Evolutionary conservation across 1,140 invertebrate species (phyloP).

Genomic region (Nylanderia fulva): DNA sequence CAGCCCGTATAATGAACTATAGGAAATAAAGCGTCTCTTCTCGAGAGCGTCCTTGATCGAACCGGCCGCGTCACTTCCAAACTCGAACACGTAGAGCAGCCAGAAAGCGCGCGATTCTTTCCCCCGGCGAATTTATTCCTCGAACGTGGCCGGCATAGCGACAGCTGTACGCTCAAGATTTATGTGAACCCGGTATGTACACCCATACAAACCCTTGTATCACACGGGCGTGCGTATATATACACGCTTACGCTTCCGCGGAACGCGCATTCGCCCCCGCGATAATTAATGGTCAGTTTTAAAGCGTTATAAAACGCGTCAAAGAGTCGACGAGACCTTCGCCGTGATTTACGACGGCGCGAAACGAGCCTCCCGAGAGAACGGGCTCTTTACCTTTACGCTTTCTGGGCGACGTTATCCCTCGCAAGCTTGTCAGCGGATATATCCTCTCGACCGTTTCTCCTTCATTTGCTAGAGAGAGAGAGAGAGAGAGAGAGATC

Average conservation of each 20-base stretch:
- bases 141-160: conserved; percentile 64
- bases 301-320: conserved; percentile 69
- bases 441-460: not conserved
- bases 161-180: conserved; percentile 70
- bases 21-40: not conserved
- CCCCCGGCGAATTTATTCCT: conserved; percentile 68
- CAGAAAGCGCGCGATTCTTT: conserved; percentile 59
- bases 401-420: conserved; percentile 56
- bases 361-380: conserved; percentile 52
- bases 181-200: conserved; percentile 56
- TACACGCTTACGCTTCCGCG: not conserved
- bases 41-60: conserved; percentile 38
- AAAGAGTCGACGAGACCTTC: conserved; percentile 48
- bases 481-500: too few species aligned
- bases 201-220: not conserved
- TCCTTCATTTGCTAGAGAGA: conserved; percentile 3
- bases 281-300: conserved; percentile 74
- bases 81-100: conserved; percentile 54
- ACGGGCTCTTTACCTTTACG: conserved; percentile 31
- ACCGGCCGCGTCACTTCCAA: conserved; percentile 58
- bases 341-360: conserved; percentile 69
- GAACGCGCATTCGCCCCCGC: not conserved
- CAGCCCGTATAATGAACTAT: conserved; percentile 18
- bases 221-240: not conserved
- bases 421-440: conserved; percentile 20